These are phyloP conservation scores for Furcula furcula DNA, from an alignment of 2,888 invertebrate genomes.

Conservation along the genomic window DNA sequence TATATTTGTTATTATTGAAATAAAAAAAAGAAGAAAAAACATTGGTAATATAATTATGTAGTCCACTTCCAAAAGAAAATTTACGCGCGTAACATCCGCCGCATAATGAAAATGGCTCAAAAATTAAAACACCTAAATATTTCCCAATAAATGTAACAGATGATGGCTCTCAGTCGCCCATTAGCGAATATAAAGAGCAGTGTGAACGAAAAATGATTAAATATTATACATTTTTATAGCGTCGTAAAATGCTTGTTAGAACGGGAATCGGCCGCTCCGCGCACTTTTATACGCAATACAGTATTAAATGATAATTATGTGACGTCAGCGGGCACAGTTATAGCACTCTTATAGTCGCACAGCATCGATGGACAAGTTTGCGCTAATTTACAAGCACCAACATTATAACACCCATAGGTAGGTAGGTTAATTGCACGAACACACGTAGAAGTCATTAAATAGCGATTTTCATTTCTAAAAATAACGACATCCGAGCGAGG, in stretches of 20 bases:
- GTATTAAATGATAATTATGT: conserved; percentile 32
- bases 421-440: neutral
- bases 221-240: conserved; percentile 34
- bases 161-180: conserved; percentile 28
- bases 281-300: conserved; percentile 32
- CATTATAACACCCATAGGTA: too few relatives aligned
- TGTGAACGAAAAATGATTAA: conserved; percentile 30
- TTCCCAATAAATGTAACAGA: conserved; percentile 37
- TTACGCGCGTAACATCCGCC: conserved; percentile 1
- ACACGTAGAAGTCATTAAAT: neutral
- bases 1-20: conserved; percentile 1
- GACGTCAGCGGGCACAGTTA: conserved; percentile 10
- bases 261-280: conserved; percentile 26
- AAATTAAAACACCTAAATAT: conserved; percentile 30
- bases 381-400: neutral
- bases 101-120: conserved; percentile 19
- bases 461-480: neutral
- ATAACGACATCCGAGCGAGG: neutral
- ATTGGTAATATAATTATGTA: conserved; percentile 8
- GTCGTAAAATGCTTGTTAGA: conserved; percentile 40
- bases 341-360: conserved; percentile 1
- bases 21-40: conserved; percentile 5
- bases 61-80: conserved; percentile 4
- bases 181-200: conserved; percentile 28
- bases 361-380: neutral